A percentile compares a stretch with the other conserved stretches of the same genome.
phyloP scores from a whole-genome alignment of 2,888 invertebrate species.

The Agapetus fuscipes region DNA sequence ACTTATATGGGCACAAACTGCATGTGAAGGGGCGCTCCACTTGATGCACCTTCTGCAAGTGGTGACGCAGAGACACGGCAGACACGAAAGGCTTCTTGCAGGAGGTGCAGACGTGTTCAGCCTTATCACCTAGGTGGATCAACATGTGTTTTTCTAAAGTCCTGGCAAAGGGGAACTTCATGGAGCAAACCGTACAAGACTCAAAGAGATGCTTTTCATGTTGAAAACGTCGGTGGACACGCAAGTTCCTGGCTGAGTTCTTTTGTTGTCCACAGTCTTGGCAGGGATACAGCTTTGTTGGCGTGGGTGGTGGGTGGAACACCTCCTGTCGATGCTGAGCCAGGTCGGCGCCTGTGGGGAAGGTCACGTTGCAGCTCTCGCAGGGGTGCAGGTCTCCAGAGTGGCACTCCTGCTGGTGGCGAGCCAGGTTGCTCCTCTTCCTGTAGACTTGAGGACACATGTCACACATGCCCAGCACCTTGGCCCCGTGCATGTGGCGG shows the following conservation, averaged over 20 bases:
- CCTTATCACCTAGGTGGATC: too few relatives aligned
- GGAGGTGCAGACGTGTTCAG: too few relatives aligned
- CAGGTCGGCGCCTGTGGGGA: conserved; percentile 3
- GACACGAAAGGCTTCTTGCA: conserved; percentile 5
- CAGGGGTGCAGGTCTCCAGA: conserved; percentile 1
- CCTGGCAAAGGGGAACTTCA: too few relatives aligned
- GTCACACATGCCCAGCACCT: conserved; percentile 9
- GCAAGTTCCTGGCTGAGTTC: too few relatives aligned
- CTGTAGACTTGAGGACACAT: conserved; percentile 10
- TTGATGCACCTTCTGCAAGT: conserved; percentile 8
- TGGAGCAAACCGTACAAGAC: too few relatives aligned
- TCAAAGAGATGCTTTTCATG: too few relatives aligned
- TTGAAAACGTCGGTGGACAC: too few relatives aligned
- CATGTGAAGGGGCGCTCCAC: conserved; percentile 7
- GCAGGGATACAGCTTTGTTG: too few relatives aligned
- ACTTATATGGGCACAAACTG: conserved; percentile 10
- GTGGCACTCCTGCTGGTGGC: too few relatives aligned
- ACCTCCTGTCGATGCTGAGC: conserved; percentile 4
- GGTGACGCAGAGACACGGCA: conserved; percentile 7
- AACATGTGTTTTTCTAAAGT: too few relatives aligned
- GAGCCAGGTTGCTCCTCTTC: conserved; percentile 9
- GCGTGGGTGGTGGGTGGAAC: too few relatives aligned
- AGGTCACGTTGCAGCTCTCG: conserved; percentile 6
- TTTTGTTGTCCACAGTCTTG: too few relatives aligned
- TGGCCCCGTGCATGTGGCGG: conserved; percentile 9